Conservation (phyloP, 2,113 vertebrate species). For the Nerophis ophidion region DNA sequence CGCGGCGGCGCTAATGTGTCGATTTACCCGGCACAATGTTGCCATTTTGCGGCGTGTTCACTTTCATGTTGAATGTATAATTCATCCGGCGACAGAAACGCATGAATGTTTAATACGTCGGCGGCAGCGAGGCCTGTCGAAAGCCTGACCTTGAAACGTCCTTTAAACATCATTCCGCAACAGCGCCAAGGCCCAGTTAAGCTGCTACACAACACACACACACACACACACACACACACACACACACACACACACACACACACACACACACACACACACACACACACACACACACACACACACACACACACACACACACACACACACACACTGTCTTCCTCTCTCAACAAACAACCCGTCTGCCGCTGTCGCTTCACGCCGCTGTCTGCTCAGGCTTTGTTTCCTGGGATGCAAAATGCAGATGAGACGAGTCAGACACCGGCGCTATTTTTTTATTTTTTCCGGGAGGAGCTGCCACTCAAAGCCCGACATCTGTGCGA, state of each 20-base stretch:
- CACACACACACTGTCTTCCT: conserved; percentile 4
- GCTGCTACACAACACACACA: conserved; percentile 45
- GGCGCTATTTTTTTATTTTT: conserved; percentile 45
- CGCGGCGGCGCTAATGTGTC: conserved; percentile 34
- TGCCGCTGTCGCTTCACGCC: conserved; percentile 42
- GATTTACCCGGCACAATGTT: conserved; percentile 43
- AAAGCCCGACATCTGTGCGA: conserved; percentile 70
- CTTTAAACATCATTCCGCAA: conserved; percentile 63
- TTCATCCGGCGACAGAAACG: conserved; percentile 55
- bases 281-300: conserved; percentile 13
- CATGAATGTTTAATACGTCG: conserved; percentile 65
- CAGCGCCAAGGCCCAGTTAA: conserved; percentile 54
- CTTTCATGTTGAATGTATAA: conserved; percentile 63
- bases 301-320: conserved; percentile 41
- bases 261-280: conserved; percentile 21
- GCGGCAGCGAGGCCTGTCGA: conserved; percentile 52
- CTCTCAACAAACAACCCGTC: conserved; percentile 21
- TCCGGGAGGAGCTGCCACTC: conserved; percentile 71
- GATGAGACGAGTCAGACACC: conserved; percentile 70
- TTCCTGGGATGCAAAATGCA: conserved; percentile 74
- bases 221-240: conserved; percentile 5
- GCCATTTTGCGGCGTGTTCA: conserved; percentile 58
- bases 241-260: too few species aligned
- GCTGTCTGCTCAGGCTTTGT: conserved; percentile 50
- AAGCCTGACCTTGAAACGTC: conserved; percentile 73